Base-by-base conservation (phyloP, 2,113 vertebrate species). In the Leucopternis melanops region DNA sequence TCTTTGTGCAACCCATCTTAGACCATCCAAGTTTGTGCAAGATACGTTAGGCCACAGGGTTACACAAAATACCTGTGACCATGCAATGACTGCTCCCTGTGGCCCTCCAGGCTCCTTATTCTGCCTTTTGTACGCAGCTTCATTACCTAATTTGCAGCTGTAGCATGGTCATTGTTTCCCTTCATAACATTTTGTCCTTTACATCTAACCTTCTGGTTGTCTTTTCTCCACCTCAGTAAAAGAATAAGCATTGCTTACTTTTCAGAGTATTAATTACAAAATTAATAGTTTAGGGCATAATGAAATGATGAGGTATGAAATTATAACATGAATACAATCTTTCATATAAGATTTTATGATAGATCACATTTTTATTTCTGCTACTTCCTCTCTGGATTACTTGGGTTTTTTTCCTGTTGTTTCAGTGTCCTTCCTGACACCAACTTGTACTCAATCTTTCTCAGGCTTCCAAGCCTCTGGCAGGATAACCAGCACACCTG, bases 11-110 rank as follows among this genome's bases (percentile, higher is more conserved):
- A 95, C 38, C 38, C 61, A 9, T 74, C 42, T 40, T 8, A 13
- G 75, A 63, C 17, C 57, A 44, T 27, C 42, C 57, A 20, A 12
- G 21, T 23, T 90, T 74, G 50, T 71, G 93, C 23, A 92, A 95
- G 57, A 84, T 31, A 50, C 29, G 44, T 94, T 95, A 94, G 52
- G 69, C 93, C 96, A 67, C 96, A 94, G 66, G 47, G 52, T 92
- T 91, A 19, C 34, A 16, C 45, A 13, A 95, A 96, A 88, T 13
- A 71, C 32, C 65, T 88, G 88, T 34, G 10, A 36, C 17, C 32
- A 4, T 9, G 47, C 70, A 67, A 38, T 2, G 25, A 5, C 14
- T 11, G 27, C 13, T 85, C 42, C 74, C 66, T 20, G 34, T 34
- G 45, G 6, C 66, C 59, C 80, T 36, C 8, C 9, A 23, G 16